Percentiles rank a stretch among this genome's conserved stretches.
These are phyloP conservation scores for Lepus europaeus DNA, from an alignment of 2,113 vertebrate species.

Conservation along the genomic window DNA sequence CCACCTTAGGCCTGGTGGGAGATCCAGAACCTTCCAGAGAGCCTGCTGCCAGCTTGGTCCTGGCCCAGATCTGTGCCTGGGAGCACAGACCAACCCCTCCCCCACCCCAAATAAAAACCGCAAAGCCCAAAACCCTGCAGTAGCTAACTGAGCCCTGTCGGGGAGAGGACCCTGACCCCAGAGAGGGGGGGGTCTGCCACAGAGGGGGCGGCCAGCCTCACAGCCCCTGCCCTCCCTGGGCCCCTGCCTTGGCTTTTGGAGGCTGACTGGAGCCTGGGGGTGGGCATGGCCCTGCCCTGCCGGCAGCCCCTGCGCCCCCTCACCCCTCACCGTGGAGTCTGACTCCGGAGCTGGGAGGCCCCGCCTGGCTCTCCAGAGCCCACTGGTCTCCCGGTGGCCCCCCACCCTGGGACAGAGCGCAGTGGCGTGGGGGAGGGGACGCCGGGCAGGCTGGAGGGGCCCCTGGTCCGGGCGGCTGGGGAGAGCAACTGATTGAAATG, in stretches of 20 bases:
- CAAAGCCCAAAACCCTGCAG: no score
- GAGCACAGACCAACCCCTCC: neutral
- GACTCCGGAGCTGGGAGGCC: neutral
- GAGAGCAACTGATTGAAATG: constrained; percentile 85
- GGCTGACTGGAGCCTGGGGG: neutral
- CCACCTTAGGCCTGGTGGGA: neutral
- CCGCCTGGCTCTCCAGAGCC: neutral
- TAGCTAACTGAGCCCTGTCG: neutral
- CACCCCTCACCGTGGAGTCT: no score
- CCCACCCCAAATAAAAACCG: no score
- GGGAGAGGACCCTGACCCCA: neutral
- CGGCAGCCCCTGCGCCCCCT: no score
- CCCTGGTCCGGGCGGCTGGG: constrained; percentile 19
- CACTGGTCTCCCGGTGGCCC: neutral
- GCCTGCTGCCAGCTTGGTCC: neutral
- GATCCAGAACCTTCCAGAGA: neutral
- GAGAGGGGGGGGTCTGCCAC: neutral
- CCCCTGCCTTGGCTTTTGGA: neutral
- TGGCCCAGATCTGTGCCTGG: neutral
- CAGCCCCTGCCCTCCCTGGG: neutral
- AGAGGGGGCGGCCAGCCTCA: neutral
- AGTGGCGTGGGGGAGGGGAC: rapidly evolving
- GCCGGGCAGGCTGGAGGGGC: neutral
- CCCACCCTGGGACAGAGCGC: neutral
- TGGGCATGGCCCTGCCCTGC: no score